A percentile compares a stretch with the other conserved stretches of the same genome.
Conservation (phyloP, 2,888 invertebrate genomes). For the Drosophila dives region DNA sequence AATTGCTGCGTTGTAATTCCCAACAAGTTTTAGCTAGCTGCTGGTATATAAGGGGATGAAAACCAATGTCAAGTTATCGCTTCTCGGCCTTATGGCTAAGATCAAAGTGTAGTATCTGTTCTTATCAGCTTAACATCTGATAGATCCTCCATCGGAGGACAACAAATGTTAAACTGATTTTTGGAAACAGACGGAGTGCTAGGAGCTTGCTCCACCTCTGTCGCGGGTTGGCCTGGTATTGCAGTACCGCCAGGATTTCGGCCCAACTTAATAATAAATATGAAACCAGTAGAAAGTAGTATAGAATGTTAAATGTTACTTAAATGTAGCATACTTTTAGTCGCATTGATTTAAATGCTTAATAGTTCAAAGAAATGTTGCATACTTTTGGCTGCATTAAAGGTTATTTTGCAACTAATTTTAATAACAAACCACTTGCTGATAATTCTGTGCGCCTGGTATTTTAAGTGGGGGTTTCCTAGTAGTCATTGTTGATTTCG, state of each 20-base stretch:
- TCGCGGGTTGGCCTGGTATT: conserved; percentile 56
- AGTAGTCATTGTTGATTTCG: too few species aligned
- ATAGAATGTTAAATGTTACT: accelerated
- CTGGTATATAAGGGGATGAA: accelerated
- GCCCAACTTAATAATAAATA: conserved; percentile 41
- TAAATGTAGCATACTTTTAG: neutral
- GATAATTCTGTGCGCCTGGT: too few species aligned
- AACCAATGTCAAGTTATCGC: conserved; percentile 15
- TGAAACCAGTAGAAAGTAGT: accelerated
- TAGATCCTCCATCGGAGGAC: conserved; percentile 53
- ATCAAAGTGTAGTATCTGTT: conserved; percentile 59
- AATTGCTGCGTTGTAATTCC: conserved; percentile 16
- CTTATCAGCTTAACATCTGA: conserved; percentile 59
- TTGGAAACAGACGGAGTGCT: conserved; percentile 53
- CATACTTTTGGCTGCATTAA: neutral
- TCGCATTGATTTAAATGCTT: neutral
- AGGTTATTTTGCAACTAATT: neutral
- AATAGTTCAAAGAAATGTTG: neutral
- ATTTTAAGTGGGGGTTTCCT: too few species aligned
- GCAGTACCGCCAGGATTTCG: conserved; percentile 56
- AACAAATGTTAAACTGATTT: conserved; percentile 59
- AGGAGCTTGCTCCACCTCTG: conserved; percentile 56
- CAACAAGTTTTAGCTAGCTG: conserved; percentile 26
- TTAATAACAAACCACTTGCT: too few species aligned
- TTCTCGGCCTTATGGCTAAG: conserved; percentile 58